These are phyloP conservation scores for Platyscapa corneri DNA, from an alignment of 1,140 invertebrate species.

Conservation along the genomic window DNA sequence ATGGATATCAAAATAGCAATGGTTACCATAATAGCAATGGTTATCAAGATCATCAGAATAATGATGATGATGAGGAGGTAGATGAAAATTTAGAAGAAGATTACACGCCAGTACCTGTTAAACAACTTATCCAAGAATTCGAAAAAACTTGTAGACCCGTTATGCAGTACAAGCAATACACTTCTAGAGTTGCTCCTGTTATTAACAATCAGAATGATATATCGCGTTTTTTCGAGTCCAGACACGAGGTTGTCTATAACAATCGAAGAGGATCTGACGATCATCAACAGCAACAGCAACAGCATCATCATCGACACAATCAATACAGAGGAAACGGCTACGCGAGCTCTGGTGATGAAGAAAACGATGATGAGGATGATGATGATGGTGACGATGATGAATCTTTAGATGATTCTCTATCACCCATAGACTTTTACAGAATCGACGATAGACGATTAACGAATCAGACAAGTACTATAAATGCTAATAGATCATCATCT, in stretches of 20 bases:
- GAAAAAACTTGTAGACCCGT: conserved; percentile 77
- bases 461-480: not conserved
- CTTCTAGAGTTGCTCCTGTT: conserved; percentile 53
- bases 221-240: conserved; percentile 67
- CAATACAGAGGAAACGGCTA: conserved; percentile 52
- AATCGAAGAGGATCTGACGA: not conserved
- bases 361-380: conserved; percentile 57
- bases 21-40: conserved; percentile 4
- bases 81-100: conserved; percentile 65
- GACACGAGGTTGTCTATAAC: conserved; percentile 27
- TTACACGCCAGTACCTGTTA: conserved; percentile 79
- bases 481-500: conserved; percentile 39
- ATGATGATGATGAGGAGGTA: conserved; percentile 24
- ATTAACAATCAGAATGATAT: conserved; percentile 63
- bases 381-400: conserved; percentile 58
- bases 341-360: conserved; percentile 54
- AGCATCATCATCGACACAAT: not conserved
- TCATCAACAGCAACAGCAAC: not conserved
- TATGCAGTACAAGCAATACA: conserved; percentile 75
- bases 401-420: conserved; percentile 58
- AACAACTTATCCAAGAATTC: conserved; percentile 79
- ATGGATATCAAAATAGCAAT: conserved; percentile 8
- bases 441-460: conserved; percentile 46
- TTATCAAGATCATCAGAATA: not conserved
- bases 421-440: conserved; percentile 54